Evolutionary conservation across 1,140 invertebrate genomes (phyloP).

Genomic region (Mya arenaria): DNA sequence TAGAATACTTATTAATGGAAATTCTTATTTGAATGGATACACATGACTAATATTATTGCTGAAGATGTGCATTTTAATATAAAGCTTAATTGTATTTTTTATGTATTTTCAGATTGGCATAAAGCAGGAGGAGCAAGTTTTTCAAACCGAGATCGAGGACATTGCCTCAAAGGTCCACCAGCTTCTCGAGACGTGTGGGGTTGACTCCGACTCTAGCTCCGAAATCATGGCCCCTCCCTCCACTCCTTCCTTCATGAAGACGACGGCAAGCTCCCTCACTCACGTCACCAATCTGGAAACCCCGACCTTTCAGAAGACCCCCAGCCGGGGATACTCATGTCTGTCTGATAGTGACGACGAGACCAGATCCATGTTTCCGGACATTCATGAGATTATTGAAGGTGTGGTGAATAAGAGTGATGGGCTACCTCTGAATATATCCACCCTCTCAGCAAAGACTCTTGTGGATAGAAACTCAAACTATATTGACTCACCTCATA

Average conservation of each 20-base stretch:
- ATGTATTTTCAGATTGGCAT: slow-evolving; percentile 66
- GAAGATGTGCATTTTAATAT: not conserved
- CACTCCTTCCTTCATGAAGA: slow-evolving; percentile 58
- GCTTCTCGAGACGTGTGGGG: slow-evolving; percentile 65
- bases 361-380: slow-evolving; percentile 27
- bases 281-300: slow-evolving; percentile 47
- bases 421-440: slow-evolving; percentile 44
- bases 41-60: not conserved
- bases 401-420: slow-evolving; percentile 41
- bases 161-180: slow-evolving; percentile 69
- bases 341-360: slow-evolving; percentile 54
- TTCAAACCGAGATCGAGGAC: slow-evolving; percentile 68
- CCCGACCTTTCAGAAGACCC: slow-evolving; percentile 47
- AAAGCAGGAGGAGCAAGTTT: slow-evolving; percentile 65
- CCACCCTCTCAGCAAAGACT: slow-evolving; percentile 51
- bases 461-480: slow-evolving; percentile 66
- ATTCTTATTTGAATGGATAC: not conserved
- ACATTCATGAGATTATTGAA: slow-evolving; percentile 6
- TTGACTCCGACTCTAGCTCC: slow-evolving; percentile 52
- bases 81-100: too few species aligned
- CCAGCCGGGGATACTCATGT: slow-evolving; percentile 8
- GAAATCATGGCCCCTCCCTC: slow-evolving; percentile 58
- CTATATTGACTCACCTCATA: slow-evolving; percentile 60
- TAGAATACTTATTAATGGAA: too few species aligned
- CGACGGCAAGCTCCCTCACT: slow-evolving; percentile 52